Base-by-base conservation (phyloP, 2,797 vertebrate species). In the Poecilia wingei region DNA sequence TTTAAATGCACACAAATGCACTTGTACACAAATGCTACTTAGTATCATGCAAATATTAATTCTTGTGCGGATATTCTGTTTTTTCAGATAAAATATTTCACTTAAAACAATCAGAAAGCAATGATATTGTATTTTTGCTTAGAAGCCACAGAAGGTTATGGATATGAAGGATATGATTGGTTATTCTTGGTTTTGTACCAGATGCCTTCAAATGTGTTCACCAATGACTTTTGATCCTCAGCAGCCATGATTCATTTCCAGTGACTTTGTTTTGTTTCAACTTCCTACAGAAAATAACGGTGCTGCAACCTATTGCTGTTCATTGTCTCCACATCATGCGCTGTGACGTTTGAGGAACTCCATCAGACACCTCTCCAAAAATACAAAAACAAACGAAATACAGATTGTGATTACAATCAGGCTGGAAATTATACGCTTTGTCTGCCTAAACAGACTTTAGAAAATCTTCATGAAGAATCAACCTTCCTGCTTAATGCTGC, bases 31-130 rank as follows among this genome's bases (percentile, higher is more conserved):
- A 46, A 88, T 82, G 84, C 85, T 89, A 73, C 77, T 81, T 76
- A 77, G 59, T 84, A 82, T 77, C 82, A 90, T 86, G 87, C 88
- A 89, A 83, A 88, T 84, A 87, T 68, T 83, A 55, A 14, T 83
- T 82, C 90, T 81, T 85, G 84, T 91, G 87, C 92, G 79, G 87
- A 92, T 76, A 86, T 86, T 71, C 43, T 45, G 31, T 41, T 85
- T 84, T 75, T 36, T 91, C 82, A 73, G 79, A 79, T 86, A 85
- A 82, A 75, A 90, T 79, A 78, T 88, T 95, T 93, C 89, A 93
- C 94, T 94, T 78, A 86, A 95, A 96, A 95, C 93, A 94, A 94
- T 94, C 89, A 94, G 92, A 94, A 93, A 84, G 86, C 91, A 93
- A 95, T 92, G 53, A 75, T 87, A 89, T 91, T 83, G 84, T 81